Evolutionary conservation across 2,113 vertebrate species (phyloP).

Genomic region (Hiodon alosoides): DNA sequence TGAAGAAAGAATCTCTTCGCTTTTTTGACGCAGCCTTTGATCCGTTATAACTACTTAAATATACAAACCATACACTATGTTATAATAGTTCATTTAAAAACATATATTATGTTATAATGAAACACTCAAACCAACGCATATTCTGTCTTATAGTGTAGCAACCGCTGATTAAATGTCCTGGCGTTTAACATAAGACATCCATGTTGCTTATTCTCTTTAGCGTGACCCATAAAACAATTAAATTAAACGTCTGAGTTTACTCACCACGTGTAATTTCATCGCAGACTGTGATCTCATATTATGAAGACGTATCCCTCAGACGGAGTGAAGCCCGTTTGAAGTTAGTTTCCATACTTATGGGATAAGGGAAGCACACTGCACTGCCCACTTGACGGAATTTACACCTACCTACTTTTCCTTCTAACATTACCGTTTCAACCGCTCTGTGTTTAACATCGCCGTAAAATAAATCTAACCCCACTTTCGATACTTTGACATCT

Average conservation of each 20-base stretch:
- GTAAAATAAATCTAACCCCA: slow-evolving; percentile 10
- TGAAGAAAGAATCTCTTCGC: too few species aligned
- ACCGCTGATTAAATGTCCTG: too few species aligned
- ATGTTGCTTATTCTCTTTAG: background rate
- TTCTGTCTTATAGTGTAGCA: too few species aligned
- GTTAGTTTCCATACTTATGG: slow-evolving; percentile 61
- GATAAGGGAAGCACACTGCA: slow-evolving; percentile 29
- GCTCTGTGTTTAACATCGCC: slow-evolving; percentile 14
- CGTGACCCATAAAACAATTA: slow-evolving; percentile 9
- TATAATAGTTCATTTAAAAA: too few species aligned
- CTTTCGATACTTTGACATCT: background rate
- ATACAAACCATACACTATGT: too few species aligned
- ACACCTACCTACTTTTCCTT: slow-evolving; percentile 9
- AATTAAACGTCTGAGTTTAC: slow-evolving; percentile 30
- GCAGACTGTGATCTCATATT: slow-evolving; percentile 55
- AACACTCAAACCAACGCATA: too few species aligned
- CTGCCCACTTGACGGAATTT: slow-evolving; percentile 33
- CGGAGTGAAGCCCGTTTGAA: slow-evolving; percentile 46
- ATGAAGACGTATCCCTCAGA: slow-evolving; percentile 52
- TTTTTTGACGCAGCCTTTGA: too few species aligned
- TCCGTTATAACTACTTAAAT: too few species aligned
- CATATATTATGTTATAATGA: too few species aligned
- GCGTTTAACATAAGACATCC: background rate
- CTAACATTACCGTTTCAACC: slow-evolving; percentile 18
- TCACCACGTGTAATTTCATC: slow-evolving; percentile 68